These are phyloP conservation scores for Amphibalanus amphitrite DNA, from an alignment of 1,140 invertebrate species.

Conservation along the genomic window DNA sequence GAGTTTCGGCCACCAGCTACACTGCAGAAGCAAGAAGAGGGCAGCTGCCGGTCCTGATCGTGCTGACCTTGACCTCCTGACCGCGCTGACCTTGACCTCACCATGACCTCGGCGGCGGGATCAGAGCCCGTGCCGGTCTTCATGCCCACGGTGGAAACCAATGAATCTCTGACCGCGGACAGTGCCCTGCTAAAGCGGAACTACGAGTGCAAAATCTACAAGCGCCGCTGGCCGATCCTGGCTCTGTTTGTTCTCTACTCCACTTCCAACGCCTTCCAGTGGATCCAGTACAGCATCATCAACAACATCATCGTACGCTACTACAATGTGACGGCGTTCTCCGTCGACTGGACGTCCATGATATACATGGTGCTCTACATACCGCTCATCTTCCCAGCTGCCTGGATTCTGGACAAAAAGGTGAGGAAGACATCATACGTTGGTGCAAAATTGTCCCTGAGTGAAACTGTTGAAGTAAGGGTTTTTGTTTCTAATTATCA, in stretches of 20 bases:
- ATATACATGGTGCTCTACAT: slow-evolving; percentile 1
- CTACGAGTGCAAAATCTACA: slow-evolving; percentile 29
- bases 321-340: slow-evolving; percentile 48
- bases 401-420: not conserved
- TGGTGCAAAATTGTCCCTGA: no score
- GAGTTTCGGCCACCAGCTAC: no score
- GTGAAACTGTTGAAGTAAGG: no score
- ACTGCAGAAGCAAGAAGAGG: no score
- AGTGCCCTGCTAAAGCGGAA: not conserved
- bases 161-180: not conserved
- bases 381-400: no score
- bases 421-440: not conserved
- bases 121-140: no score
- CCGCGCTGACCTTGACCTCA: no score
- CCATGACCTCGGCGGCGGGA: no score
- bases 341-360: slow-evolving; percentile 93
- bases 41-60: no score
- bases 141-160: not conserved
- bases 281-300: slow-evolving; percentile 79
- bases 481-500: no score
- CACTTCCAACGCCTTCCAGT: slow-evolving; percentile 73
- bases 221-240: slow-evolving; percentile 68
- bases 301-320: slow-evolving; percentile 51
- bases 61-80: no score
- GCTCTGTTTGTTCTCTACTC: slow-evolving; percentile 75